Evolutionary conservation across 2,797 vertebrate species (phyloP).

Genomic region (Synanceia verrucosa): DNA sequence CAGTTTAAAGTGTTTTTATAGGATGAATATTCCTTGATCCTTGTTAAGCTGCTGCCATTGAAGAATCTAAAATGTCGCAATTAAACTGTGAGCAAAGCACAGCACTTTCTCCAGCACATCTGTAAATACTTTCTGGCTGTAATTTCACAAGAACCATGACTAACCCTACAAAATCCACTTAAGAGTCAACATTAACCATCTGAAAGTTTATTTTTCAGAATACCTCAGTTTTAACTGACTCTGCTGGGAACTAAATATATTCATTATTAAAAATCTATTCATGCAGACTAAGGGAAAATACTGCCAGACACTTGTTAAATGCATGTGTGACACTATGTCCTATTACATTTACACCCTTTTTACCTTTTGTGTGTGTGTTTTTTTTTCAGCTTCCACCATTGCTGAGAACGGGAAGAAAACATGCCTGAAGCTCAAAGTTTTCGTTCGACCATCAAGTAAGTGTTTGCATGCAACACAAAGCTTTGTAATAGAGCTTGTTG

Average conservation of each 20-base stretch:
- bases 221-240: constrained; percentile 4
- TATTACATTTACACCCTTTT: constrained; percentile 13
- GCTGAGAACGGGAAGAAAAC: constrained; percentile 94
- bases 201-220: constrained; percentile 2
- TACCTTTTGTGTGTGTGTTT: neutral
- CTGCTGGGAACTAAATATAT: neutral
- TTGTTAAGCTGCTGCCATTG: constrained; percentile 26
- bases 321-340: neutral
- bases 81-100: constrained; percentile 47
- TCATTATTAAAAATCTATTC: neutral
- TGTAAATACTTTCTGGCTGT: constrained; percentile 67
- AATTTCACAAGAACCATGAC: constrained; percentile 60
- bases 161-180: constrained; percentile 66
- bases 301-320: neutral
- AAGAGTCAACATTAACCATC: constrained; percentile 48
- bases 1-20: constrained; percentile 8
- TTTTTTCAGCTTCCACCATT: constrained; percentile 91
- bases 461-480: constrained; percentile 57
- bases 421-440: constrained; percentile 98
- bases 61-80: constrained; percentile 38
- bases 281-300: neutral
- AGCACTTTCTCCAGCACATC: constrained; percentile 54
- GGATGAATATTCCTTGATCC: constrained; percentile 29
- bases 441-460: constrained; percentile 98
- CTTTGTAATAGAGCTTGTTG: constrained; percentile 70